Evolutionary conservation across 2,888 invertebrate species (phyloP).

Genomic region (Cantharis rustica): DNA sequence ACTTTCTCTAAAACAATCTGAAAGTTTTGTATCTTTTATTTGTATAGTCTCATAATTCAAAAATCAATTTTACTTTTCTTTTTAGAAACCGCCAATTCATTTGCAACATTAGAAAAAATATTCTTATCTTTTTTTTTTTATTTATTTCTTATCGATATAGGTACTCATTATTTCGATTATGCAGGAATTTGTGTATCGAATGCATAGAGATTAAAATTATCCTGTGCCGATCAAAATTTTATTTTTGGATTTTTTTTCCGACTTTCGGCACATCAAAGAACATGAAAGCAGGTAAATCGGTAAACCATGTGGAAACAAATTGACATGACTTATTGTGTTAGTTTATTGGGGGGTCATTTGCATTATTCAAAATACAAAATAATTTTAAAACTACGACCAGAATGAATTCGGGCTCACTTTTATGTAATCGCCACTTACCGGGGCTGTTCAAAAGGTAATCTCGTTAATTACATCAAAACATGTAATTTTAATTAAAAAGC

Average conservation of each 20-base stretch:
- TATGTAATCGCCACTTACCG: background rate
- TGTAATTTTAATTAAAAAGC: background rate
- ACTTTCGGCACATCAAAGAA: background rate
- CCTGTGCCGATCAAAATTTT: background rate
- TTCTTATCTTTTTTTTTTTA: background rate
- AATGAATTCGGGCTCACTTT: background rate
- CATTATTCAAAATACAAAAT: background rate
- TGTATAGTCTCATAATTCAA: background rate
- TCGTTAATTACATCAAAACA: background rate
- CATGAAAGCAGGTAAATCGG: background rate
- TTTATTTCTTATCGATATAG: background rate
- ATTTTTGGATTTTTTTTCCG: background rate
- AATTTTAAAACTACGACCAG: background rate
- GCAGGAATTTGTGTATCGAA: background rate
- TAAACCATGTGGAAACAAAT: background rate
- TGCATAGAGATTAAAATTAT: background rate
- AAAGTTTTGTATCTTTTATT: constrained; percentile 1
- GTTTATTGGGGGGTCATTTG: background rate
- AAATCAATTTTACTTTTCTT: constrained; percentile 3
- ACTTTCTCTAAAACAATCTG: constrained; percentile 5
- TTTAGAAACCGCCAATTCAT: background rate
- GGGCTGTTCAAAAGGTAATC: background rate
- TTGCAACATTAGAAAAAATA: background rate
- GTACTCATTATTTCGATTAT: background rate
- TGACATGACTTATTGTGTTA: background rate